A percentile compares a stretch with the other conserved stretches of the same genome.
phyloP scores from a whole-genome alignment of 1,140 invertebrate species.

The Monomorium pharaonis region DNA sequence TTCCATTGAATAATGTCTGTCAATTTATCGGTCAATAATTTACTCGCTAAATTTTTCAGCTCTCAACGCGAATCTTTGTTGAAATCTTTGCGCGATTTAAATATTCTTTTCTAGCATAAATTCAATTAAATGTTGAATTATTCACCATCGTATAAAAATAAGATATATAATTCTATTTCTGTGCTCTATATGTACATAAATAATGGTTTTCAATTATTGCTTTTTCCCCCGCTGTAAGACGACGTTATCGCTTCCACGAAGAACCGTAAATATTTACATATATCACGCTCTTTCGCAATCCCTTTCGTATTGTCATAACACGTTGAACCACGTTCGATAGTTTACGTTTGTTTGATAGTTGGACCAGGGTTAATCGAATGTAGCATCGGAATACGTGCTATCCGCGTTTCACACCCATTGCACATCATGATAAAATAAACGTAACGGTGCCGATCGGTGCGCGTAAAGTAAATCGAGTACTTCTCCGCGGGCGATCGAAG shows the following conservation, averaged over 20 bases:
- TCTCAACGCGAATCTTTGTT: not conserved
- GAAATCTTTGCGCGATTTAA: not conserved
- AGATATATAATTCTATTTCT: not conserved
- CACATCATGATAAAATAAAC: not conserved
- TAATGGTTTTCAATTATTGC: not conserved
- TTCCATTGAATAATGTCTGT: not conserved
- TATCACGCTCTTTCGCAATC: not conserved
- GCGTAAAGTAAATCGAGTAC: constrained; percentile 6
- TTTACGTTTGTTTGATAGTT: not conserved
- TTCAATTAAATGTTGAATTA: not conserved
- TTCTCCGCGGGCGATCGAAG: constrained; percentile 8
- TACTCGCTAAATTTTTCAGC: not conserved
- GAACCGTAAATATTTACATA: not conserved
- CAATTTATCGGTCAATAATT: not conserved
- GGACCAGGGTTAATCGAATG: not conserved
- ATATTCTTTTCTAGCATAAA: not conserved
- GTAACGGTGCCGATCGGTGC: not conserved
- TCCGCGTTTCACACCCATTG: not conserved
- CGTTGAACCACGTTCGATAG: not conserved
- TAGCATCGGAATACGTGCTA: not conserved
- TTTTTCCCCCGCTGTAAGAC: not conserved
- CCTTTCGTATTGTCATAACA: not conserved
- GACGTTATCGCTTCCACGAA: not conserved
- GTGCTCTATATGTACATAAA: no score
- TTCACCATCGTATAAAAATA: not conserved